Conservation (phyloP, 1,140 invertebrate species). For the Drosophila bipectinata region DNA sequence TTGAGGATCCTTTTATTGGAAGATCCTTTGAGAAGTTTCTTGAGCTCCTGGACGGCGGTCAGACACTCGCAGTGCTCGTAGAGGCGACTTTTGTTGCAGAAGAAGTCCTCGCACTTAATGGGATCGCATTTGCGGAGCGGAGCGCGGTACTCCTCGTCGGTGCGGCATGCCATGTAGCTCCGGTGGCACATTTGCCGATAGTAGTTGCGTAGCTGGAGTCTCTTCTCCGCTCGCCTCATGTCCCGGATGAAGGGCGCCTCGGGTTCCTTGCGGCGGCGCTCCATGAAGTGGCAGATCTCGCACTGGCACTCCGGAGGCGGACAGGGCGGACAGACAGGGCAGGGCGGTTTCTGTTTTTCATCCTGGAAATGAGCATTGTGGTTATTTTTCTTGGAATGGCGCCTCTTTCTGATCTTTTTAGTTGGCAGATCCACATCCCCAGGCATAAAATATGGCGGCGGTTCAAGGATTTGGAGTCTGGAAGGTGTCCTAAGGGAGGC, state of each 20-base stretch:
- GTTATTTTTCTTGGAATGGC: not conserved
- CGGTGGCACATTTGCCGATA: constrained; percentile 8
- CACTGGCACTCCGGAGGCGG: constrained; percentile 28
- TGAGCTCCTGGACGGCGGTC: constrained; percentile 38
- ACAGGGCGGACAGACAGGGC: not conserved
- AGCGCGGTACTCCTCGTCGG: not conserved
- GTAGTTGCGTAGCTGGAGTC: constrained; percentile 21
- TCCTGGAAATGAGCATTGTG: not conserved
- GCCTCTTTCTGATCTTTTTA: no score
- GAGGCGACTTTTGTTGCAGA: constrained; percentile 17
- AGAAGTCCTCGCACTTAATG: constrained; percentile 11
- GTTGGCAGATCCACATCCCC: no score
- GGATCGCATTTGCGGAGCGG: constrained; percentile 31
- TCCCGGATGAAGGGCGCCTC: constrained; percentile 40
- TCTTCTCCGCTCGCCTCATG: constrained; percentile 32
- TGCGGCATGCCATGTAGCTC: constrained; percentile 5
- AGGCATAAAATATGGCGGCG: no score
- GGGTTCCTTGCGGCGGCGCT: not conserved
- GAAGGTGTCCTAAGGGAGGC: no score
- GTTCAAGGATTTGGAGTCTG: no score
- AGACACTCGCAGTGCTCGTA: constrained; percentile 34
- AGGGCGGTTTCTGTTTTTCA: not conserved
- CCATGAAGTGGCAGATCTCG: constrained; percentile 26
- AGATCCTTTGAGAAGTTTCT: constrained; percentile 18
- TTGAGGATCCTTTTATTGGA: not conserved